Evolutionary conservation across 2,797 vertebrate species (phyloP), one percentile per base, ranked within the genome.

Genomic region (Poecilia picta): DNA sequence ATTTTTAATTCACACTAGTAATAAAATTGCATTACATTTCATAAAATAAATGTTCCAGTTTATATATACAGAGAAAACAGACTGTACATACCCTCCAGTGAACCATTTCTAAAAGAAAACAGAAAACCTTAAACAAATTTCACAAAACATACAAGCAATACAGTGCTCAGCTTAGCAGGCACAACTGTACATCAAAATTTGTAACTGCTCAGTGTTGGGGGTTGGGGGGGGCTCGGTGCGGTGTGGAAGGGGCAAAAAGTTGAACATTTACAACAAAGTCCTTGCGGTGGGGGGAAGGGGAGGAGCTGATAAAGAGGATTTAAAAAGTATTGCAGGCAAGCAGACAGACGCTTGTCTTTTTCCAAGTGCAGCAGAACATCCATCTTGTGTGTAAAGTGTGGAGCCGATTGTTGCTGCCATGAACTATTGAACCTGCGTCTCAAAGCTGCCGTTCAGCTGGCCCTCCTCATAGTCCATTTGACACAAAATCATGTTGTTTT

Each of bases 41-140:
- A 99, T 99, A 99, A 99, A 99, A 99, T 99, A 99, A 99, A 99
- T 99, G 98, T 99, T 99, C 98, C 98, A 97, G 98, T 99, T 98
- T 99, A 99, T 97, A 97, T 99, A 98, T 99, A 99, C 98, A 99
- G 97, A 98, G 92, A 96, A 98, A 98, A 99, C 97, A 96, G 97
- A 98, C 98, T 99, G 98, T 99, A 99, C 98, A 99, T 97, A 97
- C 96, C 96, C 96, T 97, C 96, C 96, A 95, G 95, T 95, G 94
- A 96, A 95, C 93, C 94, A 90, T 93, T 96, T 96, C 95, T 94
- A 92, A 95, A 95, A 93, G 87, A 80, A 93, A 92, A 87, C 75
- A 87, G 92, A 72, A 94, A 94, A 94, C 91, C 88, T 76, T 87
- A 96, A 96, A 96, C 94, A 93, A 94, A 97, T 96, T 95, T 97